Conservation (phyloP, 1,140 invertebrate species). For the Mya arenaria region DNA sequence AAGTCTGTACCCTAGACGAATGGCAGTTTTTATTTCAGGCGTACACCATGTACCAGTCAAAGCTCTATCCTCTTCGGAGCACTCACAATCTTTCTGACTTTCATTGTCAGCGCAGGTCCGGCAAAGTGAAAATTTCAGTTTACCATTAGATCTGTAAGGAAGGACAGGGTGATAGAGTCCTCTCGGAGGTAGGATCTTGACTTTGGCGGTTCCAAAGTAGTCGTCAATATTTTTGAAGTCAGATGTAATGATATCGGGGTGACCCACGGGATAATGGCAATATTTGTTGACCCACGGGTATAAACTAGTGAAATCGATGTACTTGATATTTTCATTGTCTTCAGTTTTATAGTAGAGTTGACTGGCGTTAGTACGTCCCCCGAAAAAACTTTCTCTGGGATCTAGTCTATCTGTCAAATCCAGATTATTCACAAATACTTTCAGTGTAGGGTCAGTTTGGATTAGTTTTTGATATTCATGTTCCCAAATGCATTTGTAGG, state of each 20-base stretch:
- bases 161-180: conserved; percentile 57
- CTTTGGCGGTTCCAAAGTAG: too few relatives aligned
- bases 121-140: conserved; percentile 19
- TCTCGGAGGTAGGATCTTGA: too few relatives aligned
- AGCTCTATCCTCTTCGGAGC: conserved; percentile 56
- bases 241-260: conserved; percentile 74
- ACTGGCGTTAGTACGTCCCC: conserved; percentile 37
- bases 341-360: conserved; percentile 62
- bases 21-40: conserved; percentile 76
- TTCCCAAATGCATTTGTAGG: conserved; percentile 40
- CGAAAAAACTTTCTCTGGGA: conserved; percentile 34
- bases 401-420: conserved; percentile 20
- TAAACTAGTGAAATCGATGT: conserved; percentile 70
- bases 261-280: conserved; percentile 75
- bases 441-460: not conserved
- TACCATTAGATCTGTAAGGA: conserved; percentile 14
- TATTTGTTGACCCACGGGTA: conserved; percentile 64
- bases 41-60: conserved; percentile 78
- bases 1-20: conserved; percentile 75
- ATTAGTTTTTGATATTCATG: conserved; percentile 4
- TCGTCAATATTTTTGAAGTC: conserved; percentile 48
- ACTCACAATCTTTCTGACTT: not conserved
- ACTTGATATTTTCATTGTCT: conserved; percentile 72
- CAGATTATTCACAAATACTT: not conserved
- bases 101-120: conserved; percentile 15